A percentile compares a stretch with the other conserved stretches of the same genome.
These are phyloP conservation scores for Pegoplata infirma DNA, from an alignment of 2,888 invertebrate genomes.

Conservation along the genomic window DNA sequence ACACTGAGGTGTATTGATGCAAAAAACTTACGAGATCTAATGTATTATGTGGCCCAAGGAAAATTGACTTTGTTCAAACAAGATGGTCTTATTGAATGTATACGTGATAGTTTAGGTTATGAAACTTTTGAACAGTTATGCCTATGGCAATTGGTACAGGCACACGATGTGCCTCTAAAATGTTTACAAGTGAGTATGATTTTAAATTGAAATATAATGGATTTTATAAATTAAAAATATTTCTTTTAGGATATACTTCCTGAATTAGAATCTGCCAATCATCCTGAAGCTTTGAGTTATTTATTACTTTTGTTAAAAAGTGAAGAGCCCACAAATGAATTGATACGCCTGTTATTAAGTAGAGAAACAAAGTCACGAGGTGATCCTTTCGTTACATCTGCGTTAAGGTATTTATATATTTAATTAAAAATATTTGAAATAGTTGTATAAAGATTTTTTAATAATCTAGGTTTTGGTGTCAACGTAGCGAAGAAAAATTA, in stretches of 20 bases:
- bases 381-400: constrained; percentile 94
- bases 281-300: constrained; percentile 95
- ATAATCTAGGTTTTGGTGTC: constrained; percentile 87
- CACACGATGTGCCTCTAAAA: constrained; percentile 96
- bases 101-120: constrained; percentile 93
- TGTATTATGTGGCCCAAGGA: constrained; percentile 94
- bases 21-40: constrained; percentile 91
- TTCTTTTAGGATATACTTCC: constrained; percentile 79
- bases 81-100: constrained; percentile 85
- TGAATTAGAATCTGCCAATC: constrained; percentile 88
- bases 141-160: constrained; percentile 96
- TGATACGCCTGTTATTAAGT: constrained; percentile 90
- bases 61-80: constrained; percentile 88
- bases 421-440: constrained; percentile 7
- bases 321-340: constrained; percentile 92
- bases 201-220: background rate
- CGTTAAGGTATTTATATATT: constrained; percentile 82
- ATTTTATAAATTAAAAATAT: background rate
- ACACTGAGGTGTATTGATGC: constrained; percentile 95
- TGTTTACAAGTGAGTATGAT: constrained; percentile 82
- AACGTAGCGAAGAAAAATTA: constrained; percentile 92
- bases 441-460: background rate
- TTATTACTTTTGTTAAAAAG: constrained; percentile 94
- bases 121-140: constrained; percentile 98
- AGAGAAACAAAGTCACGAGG: constrained; percentile 84